phyloP scores from a whole-genome alignment of 2,888 invertebrate genomes.

The Blomia tropicalis region DNA sequence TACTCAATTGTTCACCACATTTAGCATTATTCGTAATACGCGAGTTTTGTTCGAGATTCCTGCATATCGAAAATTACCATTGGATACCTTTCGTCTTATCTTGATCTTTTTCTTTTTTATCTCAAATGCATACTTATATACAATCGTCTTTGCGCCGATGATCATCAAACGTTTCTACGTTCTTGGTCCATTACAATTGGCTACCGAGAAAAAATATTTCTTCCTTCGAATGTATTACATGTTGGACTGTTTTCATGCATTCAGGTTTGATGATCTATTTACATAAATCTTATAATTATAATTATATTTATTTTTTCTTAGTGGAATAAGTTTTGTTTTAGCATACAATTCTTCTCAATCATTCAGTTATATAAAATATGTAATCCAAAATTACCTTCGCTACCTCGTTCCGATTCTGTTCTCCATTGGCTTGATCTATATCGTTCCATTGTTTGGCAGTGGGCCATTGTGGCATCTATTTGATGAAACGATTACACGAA shows the following conservation, averaged over 20 bases:
- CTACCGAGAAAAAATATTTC: constrained; percentile 9
- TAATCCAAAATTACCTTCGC: constrained; percentile 1
- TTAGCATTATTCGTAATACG: constrained; percentile 2
- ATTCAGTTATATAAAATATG: not conserved
- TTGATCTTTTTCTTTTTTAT: constrained; percentile 13
- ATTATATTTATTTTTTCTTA: not conserved
- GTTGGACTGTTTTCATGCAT: not conserved
- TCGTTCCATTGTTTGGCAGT: constrained; percentile 12
- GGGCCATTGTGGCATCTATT: constrained; percentile 22
- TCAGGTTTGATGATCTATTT: not conserved
- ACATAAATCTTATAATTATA: not conserved
- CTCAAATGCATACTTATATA: constrained; percentile 6
- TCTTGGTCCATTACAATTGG: not conserved
- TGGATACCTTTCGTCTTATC: constrained; percentile 8
- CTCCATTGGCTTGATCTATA: constrained; percentile 14
- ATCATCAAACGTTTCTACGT: constrained; percentile 15
- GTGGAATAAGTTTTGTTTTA: not conserved
- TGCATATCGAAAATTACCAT: not conserved
- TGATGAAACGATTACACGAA: constrained; percentile 1
- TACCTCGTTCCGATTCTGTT: constrained; percentile 2
- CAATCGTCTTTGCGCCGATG: constrained; percentile 13
- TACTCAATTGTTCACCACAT: not conserved
- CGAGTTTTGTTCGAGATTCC: constrained; percentile 9
- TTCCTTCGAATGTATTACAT: constrained; percentile 16
- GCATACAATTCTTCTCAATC: not conserved